A percentile compares a stretch with the other conserved stretches of the same genome.
These are phyloP conservation scores for Tenodera sinensis DNA, from an alignment of 2,888 invertebrate genomes.

Conservation along the genomic window DNA sequence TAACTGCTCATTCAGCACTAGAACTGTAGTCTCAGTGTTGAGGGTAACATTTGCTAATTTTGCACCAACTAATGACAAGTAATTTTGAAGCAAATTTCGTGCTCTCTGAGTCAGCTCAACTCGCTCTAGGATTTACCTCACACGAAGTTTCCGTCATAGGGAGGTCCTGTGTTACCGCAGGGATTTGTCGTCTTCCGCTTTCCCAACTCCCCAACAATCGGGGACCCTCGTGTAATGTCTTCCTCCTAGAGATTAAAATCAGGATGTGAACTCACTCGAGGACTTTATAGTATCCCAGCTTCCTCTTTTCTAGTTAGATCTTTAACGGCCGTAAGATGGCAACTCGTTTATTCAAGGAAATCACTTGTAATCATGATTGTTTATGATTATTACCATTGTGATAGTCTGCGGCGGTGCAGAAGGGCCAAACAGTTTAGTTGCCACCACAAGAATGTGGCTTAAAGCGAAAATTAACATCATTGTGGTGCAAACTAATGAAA, in stretches of 20 bases:
- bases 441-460: no score
- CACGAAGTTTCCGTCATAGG: no score
- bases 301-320: background rate
- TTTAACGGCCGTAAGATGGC: no score
- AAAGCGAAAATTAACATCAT: no score
- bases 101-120: background rate
- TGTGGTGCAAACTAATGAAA: no score
- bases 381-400: no score
- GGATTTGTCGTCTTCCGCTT: background rate
- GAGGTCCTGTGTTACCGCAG: no score
- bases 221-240: background rate
- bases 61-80: background rate
- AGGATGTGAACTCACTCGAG: background rate
- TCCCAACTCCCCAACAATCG: background rate
- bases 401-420: no score
- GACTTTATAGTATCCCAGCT: background rate
- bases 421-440: no score
- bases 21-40: background rate
- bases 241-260: background rate
- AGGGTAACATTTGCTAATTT: background rate
- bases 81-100: background rate
- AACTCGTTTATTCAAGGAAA: no score
- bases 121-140: background rate
- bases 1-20: background rate
- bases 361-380: no score